Evolutionary conservation across 1,140 invertebrate genomes (phyloP).

Genomic region (Drosophila willistoni): DNA sequence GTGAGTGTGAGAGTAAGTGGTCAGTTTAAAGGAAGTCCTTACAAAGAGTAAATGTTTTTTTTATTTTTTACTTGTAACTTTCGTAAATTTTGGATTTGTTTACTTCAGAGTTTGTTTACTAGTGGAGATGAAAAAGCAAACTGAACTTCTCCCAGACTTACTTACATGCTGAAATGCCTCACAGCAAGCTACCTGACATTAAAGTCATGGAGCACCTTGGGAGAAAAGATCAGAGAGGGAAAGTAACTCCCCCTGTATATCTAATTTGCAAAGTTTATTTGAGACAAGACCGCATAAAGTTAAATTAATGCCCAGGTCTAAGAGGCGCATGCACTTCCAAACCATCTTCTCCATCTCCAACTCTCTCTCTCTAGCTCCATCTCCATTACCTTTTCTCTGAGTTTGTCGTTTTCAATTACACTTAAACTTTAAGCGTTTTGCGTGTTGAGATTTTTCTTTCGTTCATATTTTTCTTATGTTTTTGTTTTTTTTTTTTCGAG

Average conservation of each 20-base stretch:
- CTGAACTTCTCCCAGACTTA: neutral
- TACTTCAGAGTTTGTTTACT: too few relatives aligned
- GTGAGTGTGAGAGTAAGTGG: neutral
- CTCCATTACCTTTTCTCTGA: neutral
- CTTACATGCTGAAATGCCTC: neutral
- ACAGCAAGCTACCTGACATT: neutral
- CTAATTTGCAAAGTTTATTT: slow-evolving; percentile 55
- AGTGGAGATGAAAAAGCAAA: neutral
- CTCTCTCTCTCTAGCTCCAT: slow-evolving; percentile 5
- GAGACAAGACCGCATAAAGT: slow-evolving; percentile 59
- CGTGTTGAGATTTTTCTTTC: slow-evolving; percentile 29
- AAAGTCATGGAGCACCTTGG: neutral
- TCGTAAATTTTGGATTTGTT: neutral
- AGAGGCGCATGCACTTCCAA: slow-evolving; percentile 20
- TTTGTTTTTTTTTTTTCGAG: neutral
- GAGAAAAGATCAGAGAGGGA: neutral
- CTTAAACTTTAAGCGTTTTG: slow-evolving; percentile 64
- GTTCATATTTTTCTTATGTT: slow-evolving; percentile 3
- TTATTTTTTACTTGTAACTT: neutral
- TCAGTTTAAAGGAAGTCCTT: neutral
- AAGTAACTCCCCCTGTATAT: neutral
- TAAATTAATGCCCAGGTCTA: slow-evolving; percentile 55
- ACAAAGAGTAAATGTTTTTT: neutral
- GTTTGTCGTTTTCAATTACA: slow-evolving; percentile 69
- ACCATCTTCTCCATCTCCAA: neutral